A percentile compares a stretch with the other conserved stretches of the same genome.
These are phyloP conservation scores for Eupithecia abbreviata DNA, from an alignment of 2,888 invertebrate species.

Conservation along the genomic window DNA sequence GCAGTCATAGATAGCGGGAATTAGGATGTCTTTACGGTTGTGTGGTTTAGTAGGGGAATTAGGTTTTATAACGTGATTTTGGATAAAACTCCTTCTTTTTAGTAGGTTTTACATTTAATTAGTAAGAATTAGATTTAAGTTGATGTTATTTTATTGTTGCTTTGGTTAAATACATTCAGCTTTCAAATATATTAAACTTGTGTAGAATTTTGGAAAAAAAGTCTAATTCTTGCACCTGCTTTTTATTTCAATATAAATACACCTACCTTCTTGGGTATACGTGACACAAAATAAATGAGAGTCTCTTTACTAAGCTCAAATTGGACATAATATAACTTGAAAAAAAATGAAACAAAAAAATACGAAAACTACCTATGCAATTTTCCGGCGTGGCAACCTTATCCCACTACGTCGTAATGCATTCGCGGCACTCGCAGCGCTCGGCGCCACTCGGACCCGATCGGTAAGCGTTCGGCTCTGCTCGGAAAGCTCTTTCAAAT, in stretches of 20 bases:
- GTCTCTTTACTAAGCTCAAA: neutral
- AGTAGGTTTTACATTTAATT: neutral
- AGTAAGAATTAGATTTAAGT: neutral
- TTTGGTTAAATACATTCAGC: neutral
- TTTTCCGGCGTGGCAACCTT: conserved; percentile 68
- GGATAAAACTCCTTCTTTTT: neutral
- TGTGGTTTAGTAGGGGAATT: conserved; percentile 17
- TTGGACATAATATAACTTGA: neutral
- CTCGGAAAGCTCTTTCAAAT: conserved; percentile 80
- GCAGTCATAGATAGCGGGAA: conserved; percentile 24
- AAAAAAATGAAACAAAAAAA: neutral
- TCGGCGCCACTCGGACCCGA: conserved; percentile 82
- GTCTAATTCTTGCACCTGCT: neutral
- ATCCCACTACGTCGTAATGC: conserved; percentile 75
- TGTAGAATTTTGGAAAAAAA: neutral
- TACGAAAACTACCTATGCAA: conserved; percentile 29
- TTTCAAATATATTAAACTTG: neutral
- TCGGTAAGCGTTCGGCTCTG: conserved; percentile 78
- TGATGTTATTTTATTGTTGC: neutral
- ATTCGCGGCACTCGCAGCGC: conserved; percentile 76
- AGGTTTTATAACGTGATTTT: conserved; percentile 2
- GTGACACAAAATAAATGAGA: neutral
- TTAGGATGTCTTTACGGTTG: conserved; percentile 33
- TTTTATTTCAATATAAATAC: neutral
- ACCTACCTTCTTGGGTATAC: neutral